Evolutionary conservation across 2,797 vertebrate genomes (phyloP), one percentile per base, ranked within the genome.

Genomic region (Ficedula albicollis): DNA sequence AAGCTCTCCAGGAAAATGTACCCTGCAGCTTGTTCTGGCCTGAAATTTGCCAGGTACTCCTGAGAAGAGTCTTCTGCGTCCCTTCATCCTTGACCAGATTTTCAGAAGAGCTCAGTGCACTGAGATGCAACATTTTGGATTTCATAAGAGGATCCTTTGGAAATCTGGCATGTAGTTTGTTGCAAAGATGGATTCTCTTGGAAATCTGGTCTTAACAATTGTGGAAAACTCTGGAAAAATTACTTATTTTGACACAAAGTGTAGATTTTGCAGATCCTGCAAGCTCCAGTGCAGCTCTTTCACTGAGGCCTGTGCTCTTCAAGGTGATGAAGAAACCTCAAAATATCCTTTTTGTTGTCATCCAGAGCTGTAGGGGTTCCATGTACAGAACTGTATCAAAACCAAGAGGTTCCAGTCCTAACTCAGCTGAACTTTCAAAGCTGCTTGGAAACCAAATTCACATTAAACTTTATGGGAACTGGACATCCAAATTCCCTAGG

Each of bases 391-490:
- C 10, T n/a, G 9, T 36, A 84, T 59, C 64, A 84, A 86, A 93
- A 60, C 39, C 48, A 76, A 43, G 81, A 90, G 49, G 44, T 84
- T 90, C 87, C 89, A 89, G 59, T 64, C 77, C 87, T 87, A 95
- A 83, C 39, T 94, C 74, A 89, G 77, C 41, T 89, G 89, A 91
- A 91, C 83, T 93, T 84, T 87, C 74, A 95, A 94, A 93, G 77
- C 52, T 94, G 83, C 77, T 96, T 95, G 87, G 93, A 96, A 96
- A 91, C 21, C 56, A 88, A 80, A 82, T 91, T 94, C 93, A 77
- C 60, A 87, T 95, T 93, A 93, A 95, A 95, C 80, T 96, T 96
- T 95, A 95, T 95, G 93, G 91, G 93, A 97, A 96, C 85, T 96
- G 83, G 91, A 95, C 96, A 93, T 84, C 44, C 69, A 92, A 91